Conservation (phyloP, 2,797 vertebrate genomes). For the Lateolabrax maculatus region DNA sequence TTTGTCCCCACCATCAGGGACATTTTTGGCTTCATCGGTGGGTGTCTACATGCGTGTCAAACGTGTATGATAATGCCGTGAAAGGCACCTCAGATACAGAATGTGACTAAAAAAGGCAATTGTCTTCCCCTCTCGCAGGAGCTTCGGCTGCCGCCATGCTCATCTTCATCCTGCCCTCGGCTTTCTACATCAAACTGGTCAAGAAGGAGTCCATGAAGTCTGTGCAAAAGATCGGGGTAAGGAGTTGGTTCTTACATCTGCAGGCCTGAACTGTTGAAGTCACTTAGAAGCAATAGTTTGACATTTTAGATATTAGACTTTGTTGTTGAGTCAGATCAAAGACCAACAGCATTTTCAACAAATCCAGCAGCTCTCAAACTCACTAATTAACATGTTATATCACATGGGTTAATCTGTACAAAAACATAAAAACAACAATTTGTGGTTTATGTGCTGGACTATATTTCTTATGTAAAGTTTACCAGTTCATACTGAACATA, state of each 20-base stretch:
- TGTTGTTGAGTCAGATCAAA: background rate
- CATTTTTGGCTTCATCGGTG: constrained; percentile 98
- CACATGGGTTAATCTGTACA: too few species aligned
- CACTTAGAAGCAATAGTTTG: too few species aligned
- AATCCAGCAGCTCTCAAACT: too few species aligned
- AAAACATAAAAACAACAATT: too few species aligned
- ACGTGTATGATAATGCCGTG: background rate
- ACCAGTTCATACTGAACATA: background rate
- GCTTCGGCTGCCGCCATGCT: constrained; percentile 97
- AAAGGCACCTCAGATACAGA: background rate
- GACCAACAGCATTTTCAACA: too few species aligned
- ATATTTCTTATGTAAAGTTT: background rate
- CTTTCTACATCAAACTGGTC: constrained; percentile 97
- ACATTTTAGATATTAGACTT: too few species aligned
- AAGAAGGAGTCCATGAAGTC: constrained; percentile 96
- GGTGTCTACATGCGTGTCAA: constrained; percentile 28
- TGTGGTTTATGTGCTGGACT: too few species aligned
- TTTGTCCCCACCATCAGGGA: constrained; percentile 95
- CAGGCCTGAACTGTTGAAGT: too few species aligned
- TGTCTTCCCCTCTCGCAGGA: constrained; percentile 75
- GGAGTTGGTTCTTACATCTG: constrained; percentile 44
- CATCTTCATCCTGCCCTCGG: constrained; percentile 98
- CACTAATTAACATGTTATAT: too few species aligned
- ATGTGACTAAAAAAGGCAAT: background rate
- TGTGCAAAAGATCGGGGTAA: constrained; percentile 97